A percentile compares a stretch with the other conserved stretches of the same genome.
These are phyloP conservation scores for Stegastes partitus DNA, from an alignment of 2,113 vertebrate genomes.

Conservation along the genomic window DNA sequence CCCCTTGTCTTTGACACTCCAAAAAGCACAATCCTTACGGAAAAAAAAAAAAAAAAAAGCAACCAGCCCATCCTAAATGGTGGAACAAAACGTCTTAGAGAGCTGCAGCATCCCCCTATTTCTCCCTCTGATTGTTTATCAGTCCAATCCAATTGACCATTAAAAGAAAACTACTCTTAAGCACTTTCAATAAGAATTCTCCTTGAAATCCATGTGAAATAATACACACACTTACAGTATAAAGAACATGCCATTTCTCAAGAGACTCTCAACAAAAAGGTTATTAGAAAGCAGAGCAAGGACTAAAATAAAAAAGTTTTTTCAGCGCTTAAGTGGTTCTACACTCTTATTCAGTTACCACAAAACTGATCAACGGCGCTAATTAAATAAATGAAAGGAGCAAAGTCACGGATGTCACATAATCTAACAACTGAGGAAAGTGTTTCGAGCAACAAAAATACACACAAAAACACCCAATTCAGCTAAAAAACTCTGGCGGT, in stretches of 20 bases:
- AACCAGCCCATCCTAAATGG: slow-evolving; percentile 34
- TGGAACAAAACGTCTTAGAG: slow-evolving; percentile 57
- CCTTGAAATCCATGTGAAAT: slow-evolving; percentile 30
- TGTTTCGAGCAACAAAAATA: not conserved
- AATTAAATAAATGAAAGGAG: slow-evolving; percentile 8
- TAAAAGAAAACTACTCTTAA: slow-evolving; percentile 4
- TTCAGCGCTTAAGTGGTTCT: not conserved
- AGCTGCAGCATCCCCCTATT: slow-evolving; percentile 50
- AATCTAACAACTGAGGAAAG: not conserved
- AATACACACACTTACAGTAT: not conserved
- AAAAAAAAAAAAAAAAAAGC: slow-evolving; percentile 44
- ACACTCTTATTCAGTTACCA: slow-evolving; percentile 9
- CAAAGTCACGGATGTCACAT: not conserved
- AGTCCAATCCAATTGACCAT: slow-evolving; percentile 60
- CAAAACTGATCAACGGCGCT: slow-evolving; percentile 18
- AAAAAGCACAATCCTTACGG: slow-evolving; percentile 62
- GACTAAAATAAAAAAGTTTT: not conserved
- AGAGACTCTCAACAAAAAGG: slow-evolving; percentile 4
- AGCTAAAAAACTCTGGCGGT: not conserved
- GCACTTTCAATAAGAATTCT: slow-evolving; percentile 40
- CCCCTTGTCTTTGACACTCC: slow-evolving; percentile 68
- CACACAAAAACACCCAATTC: slow-evolving; percentile 12
- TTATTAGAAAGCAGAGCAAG: not conserved
- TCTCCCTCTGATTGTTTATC: slow-evolving; percentile 53
- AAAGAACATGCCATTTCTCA: not conserved